Conservation (phyloP, 1,140 invertebrate species). For the Camponotus floridanus region DNA sequence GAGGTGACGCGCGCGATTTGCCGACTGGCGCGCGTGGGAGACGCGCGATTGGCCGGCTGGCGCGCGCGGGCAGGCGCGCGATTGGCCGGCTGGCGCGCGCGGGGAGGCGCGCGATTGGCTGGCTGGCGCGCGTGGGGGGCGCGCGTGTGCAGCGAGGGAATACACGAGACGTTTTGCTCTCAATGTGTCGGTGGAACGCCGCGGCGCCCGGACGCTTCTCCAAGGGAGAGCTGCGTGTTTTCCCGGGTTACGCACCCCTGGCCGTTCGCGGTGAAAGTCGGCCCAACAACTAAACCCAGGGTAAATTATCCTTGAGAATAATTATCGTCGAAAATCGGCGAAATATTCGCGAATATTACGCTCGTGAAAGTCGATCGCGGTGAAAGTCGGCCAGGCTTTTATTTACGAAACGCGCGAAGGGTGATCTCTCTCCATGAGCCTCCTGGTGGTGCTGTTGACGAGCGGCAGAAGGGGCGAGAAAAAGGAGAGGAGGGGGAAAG, state of each 20-base stretch:
- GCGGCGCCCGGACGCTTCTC: conserved; percentile 53
- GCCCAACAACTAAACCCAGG: not conserved
- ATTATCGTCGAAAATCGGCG: not conserved
- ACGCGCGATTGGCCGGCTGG: conserved; percentile 66
- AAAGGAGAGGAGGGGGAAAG: conserved; percentile 15
- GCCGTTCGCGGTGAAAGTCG: not conserved
- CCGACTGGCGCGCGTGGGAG: conserved; percentile 15
- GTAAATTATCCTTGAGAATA: not conserved
- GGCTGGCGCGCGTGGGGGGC: conserved; percentile 19
- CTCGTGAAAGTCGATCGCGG: not conserved
- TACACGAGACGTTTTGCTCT: conserved; percentile 68
- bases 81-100: conserved; percentile 68
- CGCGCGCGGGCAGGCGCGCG: conserved; percentile 23
- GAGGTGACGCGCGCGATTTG: conserved; percentile 71
- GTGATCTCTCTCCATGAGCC: not conserved
- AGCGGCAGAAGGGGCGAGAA: conserved; percentile 6
- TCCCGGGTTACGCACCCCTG: conserved; percentile 58
- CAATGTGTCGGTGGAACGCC: conserved; percentile 68
- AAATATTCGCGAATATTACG: not conserved
- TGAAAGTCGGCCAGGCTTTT: conserved; percentile 17
- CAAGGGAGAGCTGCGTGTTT: conserved; percentile 69
- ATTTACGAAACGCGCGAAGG: conserved; percentile 35
- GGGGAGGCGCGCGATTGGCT: conserved; percentile 70
- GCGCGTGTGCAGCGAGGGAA: conserved; percentile 53
- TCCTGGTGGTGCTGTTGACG: not conserved